phyloP scores from a whole-genome alignment of 2,888 invertebrate genomes.

The Conchocele bisecta region DNA sequence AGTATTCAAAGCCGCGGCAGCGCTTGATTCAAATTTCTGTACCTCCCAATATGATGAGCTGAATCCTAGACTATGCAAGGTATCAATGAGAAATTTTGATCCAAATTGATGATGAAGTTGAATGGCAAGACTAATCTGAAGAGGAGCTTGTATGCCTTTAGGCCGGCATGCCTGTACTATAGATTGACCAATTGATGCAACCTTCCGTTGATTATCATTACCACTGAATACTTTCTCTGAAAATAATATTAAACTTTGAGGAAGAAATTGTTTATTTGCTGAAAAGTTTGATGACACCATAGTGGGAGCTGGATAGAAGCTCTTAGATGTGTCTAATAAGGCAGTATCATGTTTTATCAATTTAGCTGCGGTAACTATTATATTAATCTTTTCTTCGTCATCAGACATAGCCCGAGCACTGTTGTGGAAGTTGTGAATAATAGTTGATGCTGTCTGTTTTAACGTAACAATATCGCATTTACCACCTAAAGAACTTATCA shows the following conservation, averaged over 20 bases:
- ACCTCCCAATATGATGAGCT: conserved; percentile 52
- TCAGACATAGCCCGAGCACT: neutral
- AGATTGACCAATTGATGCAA: conserved; percentile 51
- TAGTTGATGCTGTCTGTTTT: conserved; percentile 28
- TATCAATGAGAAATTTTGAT: conserved; percentile 64
- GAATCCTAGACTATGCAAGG: conserved; percentile 60
- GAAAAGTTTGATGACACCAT: conserved; percentile 15
- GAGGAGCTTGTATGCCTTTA: conserved; percentile 47
- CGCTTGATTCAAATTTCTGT: conserved; percentile 39
- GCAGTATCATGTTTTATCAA: conserved; percentile 15
- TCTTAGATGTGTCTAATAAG: neutral
- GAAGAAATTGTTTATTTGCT: conserved; percentile 30
- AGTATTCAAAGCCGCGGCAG: conserved; percentile 27
- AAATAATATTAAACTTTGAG: conserved; percentile 34
- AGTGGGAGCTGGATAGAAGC: conserved; percentile 5
- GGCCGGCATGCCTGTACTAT: conserved; percentile 57
- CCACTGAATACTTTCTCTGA: conserved; percentile 24
- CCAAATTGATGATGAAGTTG: conserved; percentile 64
- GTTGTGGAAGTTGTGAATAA: conserved; percentile 31
- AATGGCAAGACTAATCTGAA: conserved; percentile 58
- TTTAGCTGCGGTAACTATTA: conserved; percentile 11
- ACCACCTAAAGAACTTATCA: conserved; percentile 43
- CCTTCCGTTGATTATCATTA: conserved; percentile 23
- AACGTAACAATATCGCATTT: conserved; percentile 42
- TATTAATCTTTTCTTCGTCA: conserved; percentile 13